Evolutionary conservation across 1,140 invertebrate species (phyloP), one percentile per base, ranked within the genome.

Genomic region (Agrypnia vestita): DNA sequence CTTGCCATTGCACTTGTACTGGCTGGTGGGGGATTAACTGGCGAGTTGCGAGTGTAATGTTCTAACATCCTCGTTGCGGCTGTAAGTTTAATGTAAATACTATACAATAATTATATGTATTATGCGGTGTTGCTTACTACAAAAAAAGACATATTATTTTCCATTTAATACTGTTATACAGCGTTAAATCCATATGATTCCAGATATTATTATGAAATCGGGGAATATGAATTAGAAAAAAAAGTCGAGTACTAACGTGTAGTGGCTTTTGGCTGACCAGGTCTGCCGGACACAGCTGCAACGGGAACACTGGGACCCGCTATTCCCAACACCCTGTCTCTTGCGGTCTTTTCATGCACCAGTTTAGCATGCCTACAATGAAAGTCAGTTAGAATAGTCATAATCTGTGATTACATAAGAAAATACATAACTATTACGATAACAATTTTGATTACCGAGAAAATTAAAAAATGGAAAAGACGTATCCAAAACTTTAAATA

Each of bases 321-420:
- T 0, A 86, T 85, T 59, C 85, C 87, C 4, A 92, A 84, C 4
- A 91, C 90, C 73, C 87, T 87, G 76, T 92, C 90, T 85, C 93
- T 86, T 0, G 90, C 90, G 71, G 87, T 87, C 85, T 93, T 92
- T 83, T 93, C 92, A 84, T 93, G 91, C 1, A 95, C 94, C 84
- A 90, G 89, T 86, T 95, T 96, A 0, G 95, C 92, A 90, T 96
- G 95, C 78, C 95, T 94, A 17, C 10, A 85, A 81, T 12, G 6
- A 35, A 35, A 35, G 25, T 35, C 25, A 35, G 25, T 35, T 35
- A 35, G 6, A 35, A 35, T 35, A 35, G 6, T 35, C 1, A 35
- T 35, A 35, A 35, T 1, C 6, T 35, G 25, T 35, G 25, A 35
- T 35, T n/a, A 6, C 25, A 35, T 3, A 35, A 35, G 6, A 35